A percentile compares a stretch with the other conserved stretches of the same genome.
phyloP scores from a whole-genome alignment of 2,113 vertebrate genomes.

The Neotragus pygmaeus region DNA sequence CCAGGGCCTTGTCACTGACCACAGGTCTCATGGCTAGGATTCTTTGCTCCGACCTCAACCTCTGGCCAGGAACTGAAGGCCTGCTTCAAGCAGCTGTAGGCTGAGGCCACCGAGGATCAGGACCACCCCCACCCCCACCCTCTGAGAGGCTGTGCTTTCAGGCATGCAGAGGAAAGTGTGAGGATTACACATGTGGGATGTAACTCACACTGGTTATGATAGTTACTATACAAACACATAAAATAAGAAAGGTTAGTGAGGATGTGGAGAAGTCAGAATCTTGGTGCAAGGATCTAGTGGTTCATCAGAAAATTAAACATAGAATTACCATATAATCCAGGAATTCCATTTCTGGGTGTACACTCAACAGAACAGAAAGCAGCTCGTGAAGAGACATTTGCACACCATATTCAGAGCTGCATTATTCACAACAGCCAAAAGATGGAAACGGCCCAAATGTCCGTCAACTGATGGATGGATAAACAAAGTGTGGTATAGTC shows the following conservation, averaged over 20 bases:
- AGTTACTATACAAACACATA: too few species aligned
- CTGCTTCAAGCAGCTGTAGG: not conserved
- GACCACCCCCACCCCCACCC: not conserved
- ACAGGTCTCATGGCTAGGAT: not conserved
- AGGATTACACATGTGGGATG: accelerated
- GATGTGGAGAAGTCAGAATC: not conserved
- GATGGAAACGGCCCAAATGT: too few species aligned
- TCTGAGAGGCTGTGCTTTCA: not conserved
- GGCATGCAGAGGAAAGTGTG: too few species aligned
- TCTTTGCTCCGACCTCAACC: not conserved
- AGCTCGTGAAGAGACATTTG: accelerated
- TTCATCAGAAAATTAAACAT: too few species aligned
- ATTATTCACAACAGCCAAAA: accelerated
- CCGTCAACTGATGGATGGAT: not conserved
- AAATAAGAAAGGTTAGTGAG: too few species aligned
- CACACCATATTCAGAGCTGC: accelerated
- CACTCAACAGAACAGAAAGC: accelerated
- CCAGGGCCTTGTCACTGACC: not conserved
- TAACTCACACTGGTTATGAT: not conserved
- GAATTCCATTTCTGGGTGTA: too few species aligned
- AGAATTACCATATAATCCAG: accelerated
- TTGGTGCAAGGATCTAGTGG: accelerated
- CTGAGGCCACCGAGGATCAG: not conserved
- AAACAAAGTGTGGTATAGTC: accelerated
- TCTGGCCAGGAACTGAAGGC: not conserved